phyloP scores from a whole-genome alignment of 2,888 invertebrate species.

The Euspilapteryx auroguttella region DNA sequence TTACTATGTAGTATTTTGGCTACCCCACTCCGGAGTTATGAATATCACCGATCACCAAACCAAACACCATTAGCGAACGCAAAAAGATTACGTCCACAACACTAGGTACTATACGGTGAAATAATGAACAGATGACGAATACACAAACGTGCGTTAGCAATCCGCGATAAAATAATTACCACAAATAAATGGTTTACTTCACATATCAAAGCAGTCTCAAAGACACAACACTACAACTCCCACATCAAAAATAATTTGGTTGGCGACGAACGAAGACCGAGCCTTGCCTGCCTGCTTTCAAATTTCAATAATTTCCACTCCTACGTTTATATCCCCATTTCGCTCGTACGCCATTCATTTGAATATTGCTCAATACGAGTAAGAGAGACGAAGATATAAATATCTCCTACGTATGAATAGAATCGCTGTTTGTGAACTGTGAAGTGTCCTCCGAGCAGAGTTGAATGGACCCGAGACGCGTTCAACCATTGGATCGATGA shows the following conservation, averaged over 20 bases:
- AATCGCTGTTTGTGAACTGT: slow-evolving; percentile 44
- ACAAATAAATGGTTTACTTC: slow-evolving; percentile 53
- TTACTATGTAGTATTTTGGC: slow-evolving; percentile 62
- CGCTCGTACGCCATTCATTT: slow-evolving; percentile 56
- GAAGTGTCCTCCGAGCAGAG: slow-evolving; percentile 51
- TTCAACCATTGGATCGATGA: slow-evolving; percentile 61
- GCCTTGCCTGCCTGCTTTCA: slow-evolving; percentile 28
- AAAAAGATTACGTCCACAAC: slow-evolving; percentile 27
- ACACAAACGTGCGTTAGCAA: slow-evolving; percentile 34
- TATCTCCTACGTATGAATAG: slow-evolving; percentile 57
- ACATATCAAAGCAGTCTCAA: slow-evolving; percentile 37
- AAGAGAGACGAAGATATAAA: slow-evolving; percentile 43
- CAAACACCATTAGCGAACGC: slow-evolving; percentile 29
- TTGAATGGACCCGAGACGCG: slow-evolving; percentile 62
- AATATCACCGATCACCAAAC: slow-evolving; percentile 43
- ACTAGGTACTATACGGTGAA: slow-evolving; percentile 23
- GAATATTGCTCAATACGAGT: slow-evolving; percentile 48
- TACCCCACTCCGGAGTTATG: slow-evolving; percentile 52
- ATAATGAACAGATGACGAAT: slow-evolving; percentile 25
- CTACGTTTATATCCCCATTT: slow-evolving; percentile 40
- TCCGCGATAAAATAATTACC: slow-evolving; percentile 55
- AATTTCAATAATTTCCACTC: slow-evolving; percentile 58
- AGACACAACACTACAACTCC: slow-evolving; percentile 57
- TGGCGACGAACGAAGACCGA: too few relatives aligned
- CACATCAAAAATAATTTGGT: slow-evolving; percentile 59